Conservation (phyloP, 2,888 invertebrate genomes). For the Scrobipalpa costella region DNA sequence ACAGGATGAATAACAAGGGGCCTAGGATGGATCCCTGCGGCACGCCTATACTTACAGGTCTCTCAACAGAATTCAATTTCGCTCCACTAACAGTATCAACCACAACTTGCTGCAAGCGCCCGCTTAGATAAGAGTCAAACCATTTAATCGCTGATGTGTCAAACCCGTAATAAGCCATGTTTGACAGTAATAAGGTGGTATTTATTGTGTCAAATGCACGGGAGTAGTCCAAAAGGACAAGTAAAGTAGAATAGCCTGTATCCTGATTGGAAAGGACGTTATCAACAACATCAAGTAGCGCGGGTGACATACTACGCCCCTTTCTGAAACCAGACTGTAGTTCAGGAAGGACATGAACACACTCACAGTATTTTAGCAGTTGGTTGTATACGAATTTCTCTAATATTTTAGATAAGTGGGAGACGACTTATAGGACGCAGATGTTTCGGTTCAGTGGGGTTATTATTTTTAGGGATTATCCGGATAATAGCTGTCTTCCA, state of each 20-base stretch:
- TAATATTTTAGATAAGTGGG: background rate
- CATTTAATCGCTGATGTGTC: background rate
- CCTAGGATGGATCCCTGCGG: too few relatives aligned
- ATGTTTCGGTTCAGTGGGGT: constrained; percentile 4
- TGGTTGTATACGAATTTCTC: background rate
- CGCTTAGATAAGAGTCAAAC: background rate
- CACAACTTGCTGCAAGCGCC: background rate
- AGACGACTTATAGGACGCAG: constrained; percentile 1
- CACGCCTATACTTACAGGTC: too few relatives aligned
- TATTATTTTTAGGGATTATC: background rate
- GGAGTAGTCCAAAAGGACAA: background rate
- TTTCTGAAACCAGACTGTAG: background rate
- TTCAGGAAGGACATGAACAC: background rate
- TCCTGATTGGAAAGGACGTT: background rate
- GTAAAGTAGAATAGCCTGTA: background rate
- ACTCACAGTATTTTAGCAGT: background rate
- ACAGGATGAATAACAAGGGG: too few relatives aligned
- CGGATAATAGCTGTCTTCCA: background rate
- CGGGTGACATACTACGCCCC: background rate
- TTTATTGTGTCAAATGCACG: background rate
- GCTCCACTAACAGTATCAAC: too few relatives aligned
- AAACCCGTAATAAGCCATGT: background rate
- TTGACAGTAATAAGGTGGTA: background rate
- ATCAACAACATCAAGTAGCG: background rate
- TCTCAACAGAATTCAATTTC: too few relatives aligned